phyloP scores from a whole-genome alignment of 2,797 vertebrate species.

The Crypturellus tataupa region DNA sequence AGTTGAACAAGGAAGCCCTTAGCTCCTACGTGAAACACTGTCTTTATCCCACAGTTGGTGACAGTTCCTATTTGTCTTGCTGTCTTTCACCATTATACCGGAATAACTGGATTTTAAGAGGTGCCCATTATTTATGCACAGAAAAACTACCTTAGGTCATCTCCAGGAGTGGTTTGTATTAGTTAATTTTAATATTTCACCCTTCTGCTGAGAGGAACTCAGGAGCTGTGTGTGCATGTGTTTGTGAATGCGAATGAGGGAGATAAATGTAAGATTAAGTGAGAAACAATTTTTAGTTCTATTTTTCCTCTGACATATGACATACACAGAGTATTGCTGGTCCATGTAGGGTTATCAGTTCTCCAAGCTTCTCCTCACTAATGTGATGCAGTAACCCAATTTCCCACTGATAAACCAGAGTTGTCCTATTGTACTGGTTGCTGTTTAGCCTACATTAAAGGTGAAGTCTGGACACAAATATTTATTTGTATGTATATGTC shows the following conservation, averaged over 20 bases:
- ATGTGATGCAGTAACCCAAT: background rate
- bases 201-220: background rate
- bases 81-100: background rate
- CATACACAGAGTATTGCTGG: background rate
- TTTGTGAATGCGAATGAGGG: background rate
- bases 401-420: background rate
- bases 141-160: background rate
- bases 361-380: background rate
- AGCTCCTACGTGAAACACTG: background rate
- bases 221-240: background rate
- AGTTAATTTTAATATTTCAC: background rate
- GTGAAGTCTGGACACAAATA: background rate
- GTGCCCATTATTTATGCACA: background rate
- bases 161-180: background rate
- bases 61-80: background rate
- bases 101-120: background rate
- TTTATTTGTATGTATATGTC: background rate
- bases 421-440: background rate
- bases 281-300: slow-evolving; percentile 5
- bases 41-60: background rate
- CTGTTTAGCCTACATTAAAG: background rate
- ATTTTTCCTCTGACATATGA: background rate
- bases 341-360: background rate
- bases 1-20: slow-evolving; percentile 1
- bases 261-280: background rate